Percentiles rank a stretch among this genome's conserved stretches.
These are phyloP conservation scores for Rhodophaea formosa DNA, from an alignment of 2,888 invertebrate species.

Conservation along the genomic window DNA sequence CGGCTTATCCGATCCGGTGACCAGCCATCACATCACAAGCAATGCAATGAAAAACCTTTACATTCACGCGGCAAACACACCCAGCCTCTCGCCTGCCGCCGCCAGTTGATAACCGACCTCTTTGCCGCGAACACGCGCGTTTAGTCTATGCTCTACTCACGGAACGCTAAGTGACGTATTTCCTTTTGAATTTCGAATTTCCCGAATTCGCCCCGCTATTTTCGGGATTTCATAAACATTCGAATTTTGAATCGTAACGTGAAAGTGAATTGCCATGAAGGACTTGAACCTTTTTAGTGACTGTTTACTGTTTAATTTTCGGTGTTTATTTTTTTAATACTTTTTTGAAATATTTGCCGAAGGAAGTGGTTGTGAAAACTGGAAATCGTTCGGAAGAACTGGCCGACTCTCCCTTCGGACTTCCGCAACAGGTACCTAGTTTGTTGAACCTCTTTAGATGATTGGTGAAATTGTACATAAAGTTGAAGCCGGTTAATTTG, in stretches of 20 bases:
- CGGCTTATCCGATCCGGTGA: constrained; percentile 25
- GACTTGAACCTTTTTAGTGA: constrained; percentile 22
- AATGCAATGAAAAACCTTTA: constrained; percentile 27
- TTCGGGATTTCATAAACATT: background rate
- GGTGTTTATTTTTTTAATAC: constrained; percentile 25
- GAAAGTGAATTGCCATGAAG: constrained; percentile 30
- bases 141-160: constrained; percentile 17
- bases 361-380: constrained; percentile 61
- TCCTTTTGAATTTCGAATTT: constrained; percentile 24
- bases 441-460: constrained; percentile 24
- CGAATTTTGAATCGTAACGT: background rate
- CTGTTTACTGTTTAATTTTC: constrained; percentile 25
- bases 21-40: constrained; percentile 20
- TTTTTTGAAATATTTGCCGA: constrained; percentile 27
- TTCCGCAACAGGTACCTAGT: constrained; percentile 63
- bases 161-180: constrained; percentile 26
- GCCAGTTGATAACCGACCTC: constrained; percentile 68
- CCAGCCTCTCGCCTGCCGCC: constrained; percentile 55
- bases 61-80: constrained; percentile 48
- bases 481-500: constrained; percentile 4
- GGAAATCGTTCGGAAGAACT: constrained; percentile 59
- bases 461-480: constrained; percentile 30
- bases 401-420: constrained; percentile 54
- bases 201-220: constrained; percentile 14
- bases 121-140: constrained; percentile 49